phyloP scores from a whole-genome alignment of 1,140 invertebrate genomes.

The Yoshiicerus persimilis region DNA sequence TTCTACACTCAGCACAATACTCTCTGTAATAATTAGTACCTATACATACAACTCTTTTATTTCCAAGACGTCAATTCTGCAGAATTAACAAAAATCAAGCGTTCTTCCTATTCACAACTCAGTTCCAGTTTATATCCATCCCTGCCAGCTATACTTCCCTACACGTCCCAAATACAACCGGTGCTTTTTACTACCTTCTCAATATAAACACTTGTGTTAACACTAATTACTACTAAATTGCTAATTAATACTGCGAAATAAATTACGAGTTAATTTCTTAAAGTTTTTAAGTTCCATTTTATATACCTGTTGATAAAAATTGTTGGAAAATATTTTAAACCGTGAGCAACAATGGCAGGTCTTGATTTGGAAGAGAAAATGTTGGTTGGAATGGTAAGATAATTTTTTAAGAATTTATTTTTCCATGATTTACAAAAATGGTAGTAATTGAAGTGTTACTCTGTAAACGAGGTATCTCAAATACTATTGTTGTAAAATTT shows the following conservation, averaged over 20 bases:
- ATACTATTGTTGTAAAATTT: too few relatives aligned
- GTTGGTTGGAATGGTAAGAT: conserved; percentile 7
- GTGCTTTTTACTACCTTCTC: too few relatives aligned
- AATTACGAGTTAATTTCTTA: too few relatives aligned
- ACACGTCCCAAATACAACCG: too few relatives aligned
- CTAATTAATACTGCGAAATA: too few relatives aligned
- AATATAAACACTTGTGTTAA: too few relatives aligned
- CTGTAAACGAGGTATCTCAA: too few relatives aligned
- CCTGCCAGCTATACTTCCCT: too few relatives aligned
- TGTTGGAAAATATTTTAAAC: not conserved
- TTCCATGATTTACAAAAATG: not conserved
- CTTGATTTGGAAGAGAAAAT: conserved; percentile 18
- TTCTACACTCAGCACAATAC: not conserved
- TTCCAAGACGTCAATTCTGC: not conserved
- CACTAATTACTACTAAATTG: too few relatives aligned
- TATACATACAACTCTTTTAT: not conserved
- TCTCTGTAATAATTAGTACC: not conserved
- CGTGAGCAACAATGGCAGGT: not conserved
- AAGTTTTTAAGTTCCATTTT: too few relatives aligned
- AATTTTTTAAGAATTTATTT: not conserved
- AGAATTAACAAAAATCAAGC: not conserved
- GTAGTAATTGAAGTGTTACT: not conserved
- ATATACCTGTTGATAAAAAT: not conserved
- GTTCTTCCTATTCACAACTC: not conserved
- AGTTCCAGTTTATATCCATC: not conserved